Conservation (phyloP, 2,888 invertebrate genomes). For the Tetramorium bicarinatum region DNA sequence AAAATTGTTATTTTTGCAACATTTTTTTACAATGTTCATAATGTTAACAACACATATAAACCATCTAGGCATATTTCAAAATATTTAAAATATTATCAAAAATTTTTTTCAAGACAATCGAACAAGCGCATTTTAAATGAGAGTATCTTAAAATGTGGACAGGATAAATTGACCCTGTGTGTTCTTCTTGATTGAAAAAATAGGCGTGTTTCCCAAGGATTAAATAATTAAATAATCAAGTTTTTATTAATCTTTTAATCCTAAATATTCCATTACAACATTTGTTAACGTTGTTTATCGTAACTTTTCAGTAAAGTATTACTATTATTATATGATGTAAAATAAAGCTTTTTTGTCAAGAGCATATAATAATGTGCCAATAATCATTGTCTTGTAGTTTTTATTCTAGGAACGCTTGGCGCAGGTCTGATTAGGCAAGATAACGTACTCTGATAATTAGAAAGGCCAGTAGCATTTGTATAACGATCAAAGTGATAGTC, state of each 20-base stretch:
- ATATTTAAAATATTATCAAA: too few relatives aligned
- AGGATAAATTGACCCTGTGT: too few relatives aligned
- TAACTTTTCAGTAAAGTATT: neutral
- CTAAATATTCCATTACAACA: neutral
- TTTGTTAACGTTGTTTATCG: neutral
- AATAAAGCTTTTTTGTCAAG: neutral
- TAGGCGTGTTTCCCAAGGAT: too few relatives aligned
- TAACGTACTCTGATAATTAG: constrained; percentile 75
- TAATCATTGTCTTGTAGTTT: neutral
- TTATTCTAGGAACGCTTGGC: neutral
- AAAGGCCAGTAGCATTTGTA: constrained; percentile 77
- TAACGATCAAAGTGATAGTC: constrained; percentile 77
- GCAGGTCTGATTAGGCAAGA: neutral
- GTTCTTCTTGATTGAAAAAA: too few relatives aligned
- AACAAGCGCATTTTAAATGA: too few relatives aligned
- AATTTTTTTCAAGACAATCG: too few relatives aligned
- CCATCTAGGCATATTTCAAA: too few relatives aligned
- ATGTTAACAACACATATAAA: too few relatives aligned
- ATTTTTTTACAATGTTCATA: too few relatives aligned
- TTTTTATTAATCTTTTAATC: neutral
- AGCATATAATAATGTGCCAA: neutral
- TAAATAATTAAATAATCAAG: neutral
- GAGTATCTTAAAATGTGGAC: too few relatives aligned
- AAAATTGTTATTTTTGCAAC: too few relatives aligned
- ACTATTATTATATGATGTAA: neutral